Percentiles rank a stretch among this genome's conserved stretches.
Evolutionary conservation across 2,888 invertebrate species (phyloP).

Genomic region (Plusia festucae): DNA sequence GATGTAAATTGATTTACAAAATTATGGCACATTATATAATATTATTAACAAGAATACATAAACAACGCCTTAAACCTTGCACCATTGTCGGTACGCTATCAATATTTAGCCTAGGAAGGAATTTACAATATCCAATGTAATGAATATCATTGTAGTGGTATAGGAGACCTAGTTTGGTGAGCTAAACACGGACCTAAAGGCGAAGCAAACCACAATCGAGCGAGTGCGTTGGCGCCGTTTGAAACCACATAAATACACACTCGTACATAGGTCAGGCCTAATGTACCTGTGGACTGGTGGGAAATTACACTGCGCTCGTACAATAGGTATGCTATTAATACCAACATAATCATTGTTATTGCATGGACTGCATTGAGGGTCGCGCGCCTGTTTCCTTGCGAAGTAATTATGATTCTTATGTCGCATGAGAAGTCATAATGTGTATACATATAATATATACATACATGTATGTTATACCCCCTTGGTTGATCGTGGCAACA

Average conservation of each 20-base stretch:
- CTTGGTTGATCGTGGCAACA: too few species aligned
- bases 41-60: too few species aligned
- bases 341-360: neutral
- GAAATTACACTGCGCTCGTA: conserved; percentile 1
- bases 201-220: conserved; percentile 37
- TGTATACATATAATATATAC: too few species aligned
- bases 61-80: neutral
- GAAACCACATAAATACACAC: conserved; percentile 33
- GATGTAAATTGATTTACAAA: conserved; percentile 29
- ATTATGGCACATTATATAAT: conserved; percentile 26
- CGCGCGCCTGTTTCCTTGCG: neutral
- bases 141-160: neutral
- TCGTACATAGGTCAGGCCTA: conserved; percentile 2
- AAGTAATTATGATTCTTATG: conserved; percentile 1
- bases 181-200: conserved; percentile 17
- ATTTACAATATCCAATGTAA: conserved; percentile 5
- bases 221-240: conserved; percentile 39
- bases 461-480: too few species aligned
- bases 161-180: conserved; percentile 31
- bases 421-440: neutral
- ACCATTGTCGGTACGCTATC: neutral
- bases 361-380: neutral
- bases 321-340: neutral
- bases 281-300: neutral
- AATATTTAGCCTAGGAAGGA: neutral